phyloP scores from a whole-genome alignment of 2,113 vertebrate species.

The Melanotaenia duboulayi region DNA sequence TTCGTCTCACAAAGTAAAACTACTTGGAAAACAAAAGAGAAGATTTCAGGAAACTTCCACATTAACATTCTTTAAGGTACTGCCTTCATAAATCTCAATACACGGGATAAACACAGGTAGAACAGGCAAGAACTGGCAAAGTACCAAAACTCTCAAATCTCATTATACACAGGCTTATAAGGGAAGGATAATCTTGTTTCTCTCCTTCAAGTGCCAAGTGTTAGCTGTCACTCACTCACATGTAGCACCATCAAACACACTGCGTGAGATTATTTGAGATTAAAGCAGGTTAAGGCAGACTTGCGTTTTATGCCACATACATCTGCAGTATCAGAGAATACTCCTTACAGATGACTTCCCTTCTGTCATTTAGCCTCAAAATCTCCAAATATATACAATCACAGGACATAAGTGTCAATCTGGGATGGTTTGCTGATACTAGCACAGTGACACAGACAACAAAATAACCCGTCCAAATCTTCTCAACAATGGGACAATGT shows the following conservation, averaged over 20 bases:
- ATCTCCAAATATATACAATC: slow-evolving; percentile 9
- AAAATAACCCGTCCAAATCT: slow-evolving; percentile 36
- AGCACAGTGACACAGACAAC: slow-evolving; percentile 36
- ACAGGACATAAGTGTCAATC: slow-evolving; percentile 20
- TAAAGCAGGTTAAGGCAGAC: background rate
- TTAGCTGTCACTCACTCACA: slow-evolving; percentile 53
- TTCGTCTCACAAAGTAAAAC: slow-evolving; percentile 12
- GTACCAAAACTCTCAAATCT: slow-evolving; percentile 67
- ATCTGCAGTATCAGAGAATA: background rate
- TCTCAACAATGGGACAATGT: background rate
- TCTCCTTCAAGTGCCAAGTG: slow-evolving; percentile 50
- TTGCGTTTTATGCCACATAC: background rate
- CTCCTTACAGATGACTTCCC: slow-evolving; percentile 2
- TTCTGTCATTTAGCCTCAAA: background rate
- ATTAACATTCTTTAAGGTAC: slow-evolving; percentile 52
- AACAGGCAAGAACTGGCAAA: slow-evolving; percentile 60
- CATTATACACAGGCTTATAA: slow-evolving; percentile 70
- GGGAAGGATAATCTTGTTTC: slow-evolving; percentile 59
- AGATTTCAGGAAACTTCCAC: slow-evolving; percentile 27
- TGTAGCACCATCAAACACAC: slow-evolving; percentile 26
- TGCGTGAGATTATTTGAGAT: slow-evolving; percentile 19
- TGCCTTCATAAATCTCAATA: slow-evolving; percentile 53
- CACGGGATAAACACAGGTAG: slow-evolving; percentile 54
- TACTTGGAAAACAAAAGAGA: slow-evolving; percentile 23
- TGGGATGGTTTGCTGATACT: slow-evolving; percentile 41